Evolutionary conservation across 2,888 invertebrate species (phyloP).

Genomic region (Stenchaetothrips biformis): DNA sequence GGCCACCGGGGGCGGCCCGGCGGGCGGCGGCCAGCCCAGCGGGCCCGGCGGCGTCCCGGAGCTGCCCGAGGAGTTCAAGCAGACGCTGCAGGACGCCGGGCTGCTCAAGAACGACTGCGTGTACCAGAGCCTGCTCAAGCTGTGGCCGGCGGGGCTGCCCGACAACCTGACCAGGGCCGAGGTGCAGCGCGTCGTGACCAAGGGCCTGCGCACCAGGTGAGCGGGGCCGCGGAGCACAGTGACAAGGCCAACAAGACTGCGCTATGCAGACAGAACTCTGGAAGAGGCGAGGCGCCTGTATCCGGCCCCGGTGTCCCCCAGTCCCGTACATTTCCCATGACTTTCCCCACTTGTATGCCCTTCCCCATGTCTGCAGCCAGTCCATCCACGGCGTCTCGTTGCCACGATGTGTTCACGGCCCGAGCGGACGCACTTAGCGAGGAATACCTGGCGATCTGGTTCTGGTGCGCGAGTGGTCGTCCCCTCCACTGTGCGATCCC

Average conservation of each 20-base stretch:
- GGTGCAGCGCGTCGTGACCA: slow-evolving; percentile 41
- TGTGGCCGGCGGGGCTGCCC: slow-evolving; percentile 41
- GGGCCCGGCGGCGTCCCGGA: slow-evolving; percentile 28
- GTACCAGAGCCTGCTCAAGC: slow-evolving; percentile 43
- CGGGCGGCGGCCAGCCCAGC: not conserved
- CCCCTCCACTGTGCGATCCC: no score
- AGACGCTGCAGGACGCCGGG: slow-evolving; percentile 33
- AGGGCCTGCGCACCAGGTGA: slow-evolving; percentile 37
- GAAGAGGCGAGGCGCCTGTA: not conserved
- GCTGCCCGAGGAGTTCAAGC: slow-evolving; percentile 39
- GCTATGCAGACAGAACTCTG: not conserved
- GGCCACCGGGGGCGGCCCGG: not conserved
- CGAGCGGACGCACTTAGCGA: no score
- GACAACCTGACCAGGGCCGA: slow-evolving; percentile 39
- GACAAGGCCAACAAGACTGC: no score
- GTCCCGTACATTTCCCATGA: not conserved
- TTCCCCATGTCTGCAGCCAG: not conserved
- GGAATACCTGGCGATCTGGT: no score
- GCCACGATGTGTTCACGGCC: no score
- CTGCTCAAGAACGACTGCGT: slow-evolving; percentile 42
- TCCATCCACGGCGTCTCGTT: no score
- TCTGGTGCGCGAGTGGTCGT: no score
- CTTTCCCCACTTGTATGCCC: not conserved
- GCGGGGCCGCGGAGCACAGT: slow-evolving; percentile 29
- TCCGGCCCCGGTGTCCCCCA: not conserved